A percentile compares a stretch with the other conserved stretches of the same genome.
phyloP scores from a whole-genome alignment of 2,797 vertebrate species.

The Miichthys miiuy region DNA sequence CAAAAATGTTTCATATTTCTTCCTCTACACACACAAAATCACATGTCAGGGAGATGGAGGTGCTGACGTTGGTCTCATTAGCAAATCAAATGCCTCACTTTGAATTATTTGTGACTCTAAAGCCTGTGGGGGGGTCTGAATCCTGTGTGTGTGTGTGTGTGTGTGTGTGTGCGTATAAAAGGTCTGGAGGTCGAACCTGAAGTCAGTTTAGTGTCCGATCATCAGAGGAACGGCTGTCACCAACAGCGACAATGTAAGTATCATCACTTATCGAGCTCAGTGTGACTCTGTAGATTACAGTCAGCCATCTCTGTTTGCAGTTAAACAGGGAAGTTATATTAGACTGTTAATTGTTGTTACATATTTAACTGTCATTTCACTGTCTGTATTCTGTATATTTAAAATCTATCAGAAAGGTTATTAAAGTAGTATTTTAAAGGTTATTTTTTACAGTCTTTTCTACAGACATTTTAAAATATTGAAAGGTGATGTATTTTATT shows the following conservation, averaged over 20 bases:
- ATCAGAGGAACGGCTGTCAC: slow-evolving; percentile 52
- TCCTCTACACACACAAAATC: slow-evolving; percentile 26
- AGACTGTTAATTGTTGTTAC: no score
- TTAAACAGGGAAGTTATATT: no score
- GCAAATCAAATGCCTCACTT: slow-evolving; percentile 47
- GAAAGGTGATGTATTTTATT: neutral
- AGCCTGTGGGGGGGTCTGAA: slow-evolving; percentile 48
- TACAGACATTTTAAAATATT: no score
- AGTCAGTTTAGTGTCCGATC: slow-evolving; percentile 50
- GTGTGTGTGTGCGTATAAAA: slow-evolving; percentile 68
- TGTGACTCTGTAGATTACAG: no score
- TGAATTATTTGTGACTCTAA: slow-evolving; percentile 30
- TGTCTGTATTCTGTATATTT: no score
- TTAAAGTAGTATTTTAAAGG: no score
- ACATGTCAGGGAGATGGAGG: slow-evolving; percentile 46
- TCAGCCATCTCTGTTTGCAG: no score
- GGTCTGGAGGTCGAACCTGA: slow-evolving; percentile 57
- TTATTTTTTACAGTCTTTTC: no score
- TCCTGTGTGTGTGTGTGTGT: slow-evolving; percentile 18
- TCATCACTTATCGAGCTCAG: neutral
- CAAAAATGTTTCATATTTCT: slow-evolving; percentile 36
- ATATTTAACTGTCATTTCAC: no score
- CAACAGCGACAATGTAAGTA: slow-evolving; percentile 68
- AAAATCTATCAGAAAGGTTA: no score
- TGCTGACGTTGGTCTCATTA: slow-evolving; percentile 58